Conservation (phyloP, 2,888 invertebrate genomes). For the Pseudolycoriella hygida region DNA sequence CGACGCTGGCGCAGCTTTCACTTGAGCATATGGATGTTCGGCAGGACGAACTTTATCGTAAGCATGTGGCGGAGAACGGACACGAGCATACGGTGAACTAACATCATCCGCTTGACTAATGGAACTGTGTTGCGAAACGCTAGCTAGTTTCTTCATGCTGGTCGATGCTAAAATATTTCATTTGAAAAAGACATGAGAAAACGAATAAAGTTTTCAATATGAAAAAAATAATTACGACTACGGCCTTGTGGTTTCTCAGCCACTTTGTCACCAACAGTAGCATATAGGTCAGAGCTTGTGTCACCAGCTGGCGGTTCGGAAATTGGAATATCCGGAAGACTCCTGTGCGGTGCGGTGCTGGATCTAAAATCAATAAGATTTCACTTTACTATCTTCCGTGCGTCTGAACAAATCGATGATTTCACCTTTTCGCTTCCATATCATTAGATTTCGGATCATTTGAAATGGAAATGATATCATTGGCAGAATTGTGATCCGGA, state of each 20-base stretch:
- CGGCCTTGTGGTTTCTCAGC: conserved; percentile 22
- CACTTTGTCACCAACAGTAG: conserved; percentile 52
- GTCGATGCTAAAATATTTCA: conserved; percentile 22
- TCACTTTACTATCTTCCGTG: conserved; percentile 8
- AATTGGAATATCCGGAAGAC: conserved; percentile 70
- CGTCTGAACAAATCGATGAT: neutral
- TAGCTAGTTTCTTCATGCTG: conserved; percentile 30
- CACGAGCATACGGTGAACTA: conserved; percentile 44
- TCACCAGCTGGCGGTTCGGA: conserved; percentile 49
- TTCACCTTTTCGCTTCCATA: conserved; percentile 8
- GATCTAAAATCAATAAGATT: conserved; percentile 19
- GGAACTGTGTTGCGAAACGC: conserved; percentile 41
- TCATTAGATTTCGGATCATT: conserved; percentile 6
- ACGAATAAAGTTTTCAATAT: neutral
- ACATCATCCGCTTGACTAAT: conserved; percentile 37
- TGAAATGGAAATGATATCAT: conserved; percentile 19
- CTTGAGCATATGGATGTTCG: conserved; percentile 29
- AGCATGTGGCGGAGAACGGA: conserved; percentile 44
- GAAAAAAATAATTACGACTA: conserved; percentile 19
- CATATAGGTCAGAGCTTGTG: conserved; percentile 70
- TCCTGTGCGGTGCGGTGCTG: conserved; percentile 42
- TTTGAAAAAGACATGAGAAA: neutral
- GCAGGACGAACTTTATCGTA: conserved; percentile 35
- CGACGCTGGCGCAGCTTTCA: conserved; percentile 14
- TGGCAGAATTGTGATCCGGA: conserved; percentile 39